phyloP scores from a whole-genome alignment of 2,797 vertebrate species.

The Rhodeus uyekii region DNA sequence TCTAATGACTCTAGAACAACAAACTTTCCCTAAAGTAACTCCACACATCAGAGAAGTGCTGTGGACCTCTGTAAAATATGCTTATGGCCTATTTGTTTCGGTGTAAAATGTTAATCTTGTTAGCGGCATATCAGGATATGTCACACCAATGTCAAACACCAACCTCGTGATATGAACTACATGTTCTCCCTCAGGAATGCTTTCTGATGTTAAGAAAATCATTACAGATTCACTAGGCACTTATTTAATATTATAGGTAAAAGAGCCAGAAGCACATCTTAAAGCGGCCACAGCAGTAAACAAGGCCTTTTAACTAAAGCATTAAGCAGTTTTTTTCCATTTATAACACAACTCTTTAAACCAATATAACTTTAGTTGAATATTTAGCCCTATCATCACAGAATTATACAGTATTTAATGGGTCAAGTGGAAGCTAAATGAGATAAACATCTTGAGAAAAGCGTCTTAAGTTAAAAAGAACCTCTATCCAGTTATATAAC shows the following conservation, averaged over 20 bases:
- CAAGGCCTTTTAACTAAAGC: slow-evolving; percentile 30
- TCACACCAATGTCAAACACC: background rate
- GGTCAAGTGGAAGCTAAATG: background rate
- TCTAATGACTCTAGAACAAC: slow-evolving; percentile 37
- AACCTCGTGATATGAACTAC: background rate
- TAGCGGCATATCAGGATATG: background rate
- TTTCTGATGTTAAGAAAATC: background rate
- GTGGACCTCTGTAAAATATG: slow-evolving; percentile 54
- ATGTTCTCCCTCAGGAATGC: background rate
- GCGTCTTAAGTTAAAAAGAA: background rate
- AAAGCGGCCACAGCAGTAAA: slow-evolving; percentile 41
- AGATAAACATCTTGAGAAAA: slow-evolving; percentile 15
- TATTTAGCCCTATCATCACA: background rate
- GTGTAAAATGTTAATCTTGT: slow-evolving; percentile 4
- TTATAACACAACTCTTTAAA: slow-evolving; percentile 2
- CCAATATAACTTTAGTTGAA: background rate
- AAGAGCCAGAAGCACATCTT: slow-evolving; percentile 53
- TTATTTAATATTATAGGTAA: background rate
- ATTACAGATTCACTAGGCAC: background rate
- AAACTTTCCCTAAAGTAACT: slow-evolving; percentile 34
- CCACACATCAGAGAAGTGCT: slow-evolving; percentile 40
- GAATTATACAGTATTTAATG: background rate
- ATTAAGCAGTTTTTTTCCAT: background rate
- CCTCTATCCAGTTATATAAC: background rate
- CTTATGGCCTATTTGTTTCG: slow-evolving; percentile 41